Evolutionary conservation across 1,140 invertebrate species (phyloP), one percentile per base, ranked within the genome.

Genomic region (Cotesia typhae): DNA sequence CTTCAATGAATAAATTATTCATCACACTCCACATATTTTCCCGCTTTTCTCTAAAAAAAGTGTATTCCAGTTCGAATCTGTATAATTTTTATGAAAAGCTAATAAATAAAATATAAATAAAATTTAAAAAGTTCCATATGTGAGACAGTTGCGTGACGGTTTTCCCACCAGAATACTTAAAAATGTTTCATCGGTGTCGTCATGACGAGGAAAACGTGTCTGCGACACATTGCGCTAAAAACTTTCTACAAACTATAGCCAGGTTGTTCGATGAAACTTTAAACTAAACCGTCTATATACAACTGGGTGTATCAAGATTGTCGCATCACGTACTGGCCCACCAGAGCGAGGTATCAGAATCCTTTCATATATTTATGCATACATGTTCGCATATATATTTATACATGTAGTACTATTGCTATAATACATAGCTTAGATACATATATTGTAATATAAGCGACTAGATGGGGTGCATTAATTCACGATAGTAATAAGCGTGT

Each of bases 171-270:
- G 71, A 72, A 72, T 72, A 72, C 65, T 72, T 72, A 72, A 72
- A 72, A 72, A 72, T 65, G 71, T 72, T 72, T 72, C 71, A 72
- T 72, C 65, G 71, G 67, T 72, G 53, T 59, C 36, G 71, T 67
- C 71, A 72, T 20, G 65, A 51, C n/a, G 51, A 55, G 47, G 41
- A 72, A 67, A 66, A 72, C 65, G 65, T 67, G 71, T 72, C 71
- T 70, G n/a, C 68, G 41, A 70, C 55, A 47, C 41, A 41, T 47
- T 14, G 36, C n/a, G 61, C 52, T 64, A 12, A 12, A 41, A 72
- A 72, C 47, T 72, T 72, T 72, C 61, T 61, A 72, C 55, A 52
- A 67, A 72, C 65, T 72, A 55, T 38, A 67, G 20, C n/a, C 61
- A 61, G 47, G n/a, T 66, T 47, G 64, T 66, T 51, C 35, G 64